A percentile compares a stretch with the other conserved stretches of the same genome.
phyloP scores from a whole-genome alignment of 2,888 invertebrate genomes.

The Nasonia oneida region DNA sequence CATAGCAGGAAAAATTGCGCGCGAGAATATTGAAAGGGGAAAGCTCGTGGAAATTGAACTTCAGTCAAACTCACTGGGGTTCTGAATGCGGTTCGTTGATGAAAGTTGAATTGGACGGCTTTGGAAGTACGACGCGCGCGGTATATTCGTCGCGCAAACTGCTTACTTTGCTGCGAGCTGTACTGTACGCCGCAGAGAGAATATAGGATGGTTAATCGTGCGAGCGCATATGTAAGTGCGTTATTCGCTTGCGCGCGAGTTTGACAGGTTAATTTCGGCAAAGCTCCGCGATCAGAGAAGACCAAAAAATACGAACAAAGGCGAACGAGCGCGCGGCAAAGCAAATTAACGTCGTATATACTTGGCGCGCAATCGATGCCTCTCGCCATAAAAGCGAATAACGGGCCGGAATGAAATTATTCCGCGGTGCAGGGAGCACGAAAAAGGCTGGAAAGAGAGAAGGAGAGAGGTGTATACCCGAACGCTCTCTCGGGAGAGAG shows the following conservation, averaged over 20 bases:
- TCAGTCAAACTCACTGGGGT: not conserved
- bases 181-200: too few relatives aligned
- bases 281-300: too few relatives aligned
- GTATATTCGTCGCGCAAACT: conserved; percentile 1
- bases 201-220: not conserved
- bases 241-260: not conserved
- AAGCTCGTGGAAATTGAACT: not conserved
- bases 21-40: not conserved
- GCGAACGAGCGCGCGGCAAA: not conserved
- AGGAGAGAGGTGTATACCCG: not conserved
- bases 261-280: not conserved
- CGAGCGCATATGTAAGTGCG: not conserved
- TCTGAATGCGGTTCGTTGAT: conserved; percentile 9
- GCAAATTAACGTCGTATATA: conserved; percentile 45
- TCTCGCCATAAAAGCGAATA: conserved; percentile 43
- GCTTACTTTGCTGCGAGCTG: not conserved
- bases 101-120: not conserved
- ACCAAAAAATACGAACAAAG: not conserved
- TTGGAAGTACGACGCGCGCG: not conserved
- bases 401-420: conserved; percentile 50
- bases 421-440: not conserved
- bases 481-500: conserved; percentile 12
- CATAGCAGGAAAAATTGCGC: not conserved
- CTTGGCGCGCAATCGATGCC: conserved; percentile 29
- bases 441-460: not conserved